Percentiles rank a stretch among this genome's conserved stretches.
Conservation (phyloP, 2,888 invertebrate genomes). For the Phengaris arion region DNA sequence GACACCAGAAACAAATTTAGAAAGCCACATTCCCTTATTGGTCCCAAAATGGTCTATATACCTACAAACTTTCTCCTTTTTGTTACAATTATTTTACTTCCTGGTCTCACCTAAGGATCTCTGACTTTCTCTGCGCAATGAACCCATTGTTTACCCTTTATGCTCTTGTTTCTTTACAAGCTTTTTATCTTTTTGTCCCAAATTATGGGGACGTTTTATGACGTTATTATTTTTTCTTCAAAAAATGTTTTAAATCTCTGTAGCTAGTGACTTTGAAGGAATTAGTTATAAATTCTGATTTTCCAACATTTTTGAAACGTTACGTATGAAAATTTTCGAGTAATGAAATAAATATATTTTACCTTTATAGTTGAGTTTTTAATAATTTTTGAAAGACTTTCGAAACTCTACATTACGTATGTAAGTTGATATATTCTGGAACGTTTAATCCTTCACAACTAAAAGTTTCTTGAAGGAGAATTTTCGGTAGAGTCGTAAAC, state of each 20-base stretch:
- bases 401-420: too few relatives aligned
- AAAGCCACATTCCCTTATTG: slow-evolving; percentile 67
- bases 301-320: not conserved
- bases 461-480: slow-evolving; percentile 2
- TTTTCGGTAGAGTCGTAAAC: slow-evolving; percentile 17
- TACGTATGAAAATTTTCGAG: not conserved
- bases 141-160: slow-evolving; percentile 42
- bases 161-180: slow-evolving; percentile 29
- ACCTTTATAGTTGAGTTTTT: too few relatives aligned
- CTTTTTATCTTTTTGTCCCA: slow-evolving; percentile 31
- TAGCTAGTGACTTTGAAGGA: not conserved
- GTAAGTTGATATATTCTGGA: not conserved
- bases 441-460: not conserved
- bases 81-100: slow-evolving; percentile 71
- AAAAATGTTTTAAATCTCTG: slow-evolving; percentile 11
- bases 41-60: slow-evolving; percentile 55
- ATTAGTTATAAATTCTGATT: not conserved
- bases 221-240: slow-evolving; percentile 18
- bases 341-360: not conserved
- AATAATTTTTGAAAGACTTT: too few relatives aligned
- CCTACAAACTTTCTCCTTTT: slow-evolving; percentile 75
- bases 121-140: slow-evolving; percentile 72
- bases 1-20: slow-evolving; percentile 61
- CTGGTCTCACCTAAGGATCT: slow-evolving; percentile 67
- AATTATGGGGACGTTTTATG: slow-evolving; percentile 24